Evolutionary conservation across 30 jellyfish, hydroid and myxozoan species (phyloP), one percentile per base, ranked within the genome.

Genomic region (Cassiopea andromeda): DNA sequence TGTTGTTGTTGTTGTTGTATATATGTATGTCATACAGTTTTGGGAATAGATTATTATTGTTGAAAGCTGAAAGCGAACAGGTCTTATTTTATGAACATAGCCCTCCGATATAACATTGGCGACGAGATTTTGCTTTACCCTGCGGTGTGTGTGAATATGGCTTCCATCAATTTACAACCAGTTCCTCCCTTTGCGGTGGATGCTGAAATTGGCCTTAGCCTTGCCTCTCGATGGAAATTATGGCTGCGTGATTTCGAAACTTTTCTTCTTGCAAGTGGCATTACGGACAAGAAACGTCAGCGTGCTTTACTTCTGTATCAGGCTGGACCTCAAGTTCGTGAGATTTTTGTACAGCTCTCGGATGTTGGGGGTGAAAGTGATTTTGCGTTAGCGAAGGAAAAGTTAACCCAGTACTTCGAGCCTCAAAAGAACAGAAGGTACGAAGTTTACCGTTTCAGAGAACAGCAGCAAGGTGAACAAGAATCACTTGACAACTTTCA

Each of bases 141-240:
- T n/a, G n/a, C n/a, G n/a, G n/a, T n/a, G n/a, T n/a, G n/a, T n/a
- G n/a, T n/a, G n/a, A n/a, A n/a, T n/a, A n/a, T n/a, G n/a, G n/a
- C n/a, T n/a, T n/a, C n/a, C n/a, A n/a, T n/a, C n/a, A n/a, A n/a
- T n/a, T n/a, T n/a, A n/a, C n/a, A n/a, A n/a, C n/a, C n/a, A n/a
- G n/a, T n/a, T n/a, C n/a, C n/a, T n/a, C n/a, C n/a, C n/a, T 77
- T 77, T 77, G 77, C 49, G 8, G 77, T 77, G 12, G 80, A 77
- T 77, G 87, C 87, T 12, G 87, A 77, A 61, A n/a, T 82, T 1
- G 91, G 83, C 46, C 85, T 54, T 4, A 57, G 81, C 60, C 89
- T 82, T 66, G 91, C 91, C 74, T 61, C 86, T 8, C 44, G 91
- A 1, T 82, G 91, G 91, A n/a, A n/a, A n/a, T n/a, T n/a, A n/a